Conservation (phyloP, 2,888 invertebrate species). For the Baronia brevicornis region DNA sequence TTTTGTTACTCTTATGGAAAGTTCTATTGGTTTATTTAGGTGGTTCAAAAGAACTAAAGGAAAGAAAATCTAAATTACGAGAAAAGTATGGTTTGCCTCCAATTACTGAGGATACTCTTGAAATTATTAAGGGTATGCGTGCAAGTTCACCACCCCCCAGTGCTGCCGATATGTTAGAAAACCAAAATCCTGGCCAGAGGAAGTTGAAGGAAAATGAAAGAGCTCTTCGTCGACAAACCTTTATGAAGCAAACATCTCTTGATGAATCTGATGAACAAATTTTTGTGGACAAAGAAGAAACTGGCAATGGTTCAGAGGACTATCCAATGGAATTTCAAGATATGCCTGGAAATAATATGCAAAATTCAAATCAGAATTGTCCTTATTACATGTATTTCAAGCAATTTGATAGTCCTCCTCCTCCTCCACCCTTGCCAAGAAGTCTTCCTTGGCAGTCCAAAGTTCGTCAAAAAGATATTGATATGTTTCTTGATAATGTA, state of each 20-base stretch:
- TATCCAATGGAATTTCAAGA: constrained; percentile 77
- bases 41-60: constrained; percentile 88
- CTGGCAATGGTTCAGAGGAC: constrained; percentile 77
- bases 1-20: constrained; percentile 96
- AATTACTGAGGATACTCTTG: constrained; percentile 93
- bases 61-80: constrained; percentile 83
- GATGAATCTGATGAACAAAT: constrained; percentile 86
- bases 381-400: constrained; percentile 62
- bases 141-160: constrained; percentile 96
- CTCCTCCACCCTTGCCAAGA: constrained; percentile 64
- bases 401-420: constrained; percentile 63
- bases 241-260: constrained; percentile 94
- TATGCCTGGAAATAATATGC: constrained; percentile 51
- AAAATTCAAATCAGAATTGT: constrained; percentile 53
- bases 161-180: constrained; percentile 91
- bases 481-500: constrained; percentile 92
- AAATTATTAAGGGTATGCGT: constrained; percentile 94
- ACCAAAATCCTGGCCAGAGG: constrained; percentile 86
- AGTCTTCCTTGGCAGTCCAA: constrained; percentile 97
- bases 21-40: constrained; percentile 93
- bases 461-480: constrained; percentile 94
- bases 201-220: constrained; percentile 71
- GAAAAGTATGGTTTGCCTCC: constrained; percentile 82
- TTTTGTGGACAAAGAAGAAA: constrained; percentile 82
- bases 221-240: constrained; percentile 82